phyloP scores from a whole-genome alignment of 2,797 vertebrate species.

The Emydoidea blandingii region DNA sequence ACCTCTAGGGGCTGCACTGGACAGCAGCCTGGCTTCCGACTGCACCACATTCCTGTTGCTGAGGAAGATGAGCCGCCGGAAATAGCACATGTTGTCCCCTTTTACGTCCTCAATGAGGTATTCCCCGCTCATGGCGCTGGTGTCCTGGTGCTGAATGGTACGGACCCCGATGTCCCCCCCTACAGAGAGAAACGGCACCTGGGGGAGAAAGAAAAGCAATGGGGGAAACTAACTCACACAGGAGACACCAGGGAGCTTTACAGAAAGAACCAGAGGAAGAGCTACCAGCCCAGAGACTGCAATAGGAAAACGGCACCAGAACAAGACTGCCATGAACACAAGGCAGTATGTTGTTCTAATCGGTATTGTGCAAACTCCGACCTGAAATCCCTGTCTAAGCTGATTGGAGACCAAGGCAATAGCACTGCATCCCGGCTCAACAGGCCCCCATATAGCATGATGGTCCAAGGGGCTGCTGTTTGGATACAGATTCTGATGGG shows the following conservation, averaged over 20 bases:
- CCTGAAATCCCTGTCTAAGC: background rate
- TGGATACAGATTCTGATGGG: background rate
- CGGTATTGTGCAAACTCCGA: background rate
- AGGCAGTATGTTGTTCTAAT: background rate
- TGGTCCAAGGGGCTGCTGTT: background rate
- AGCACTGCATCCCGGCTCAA: background rate
- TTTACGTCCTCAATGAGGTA: slow-evolving; percentile 93
- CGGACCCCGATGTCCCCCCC: slow-evolving; percentile 94
- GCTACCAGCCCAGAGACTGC: background rate
- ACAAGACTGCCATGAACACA: background rate
- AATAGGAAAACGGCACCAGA: too few species aligned
- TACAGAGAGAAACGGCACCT: slow-evolving; percentile 96
- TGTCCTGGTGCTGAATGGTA: slow-evolving; percentile 83
- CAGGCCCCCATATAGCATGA: background rate
- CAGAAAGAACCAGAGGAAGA: background rate
- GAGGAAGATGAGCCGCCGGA: slow-evolving; percentile 93
- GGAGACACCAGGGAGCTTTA: background rate
- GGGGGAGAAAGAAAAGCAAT: background rate
- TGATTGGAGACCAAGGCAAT: background rate
- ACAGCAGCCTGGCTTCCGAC: slow-evolving; percentile 90
- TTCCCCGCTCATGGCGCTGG: slow-evolving; percentile 90
- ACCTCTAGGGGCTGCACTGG: slow-evolving; percentile 72
- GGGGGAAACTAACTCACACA: background rate
- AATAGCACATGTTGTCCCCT: slow-evolving; percentile 88
- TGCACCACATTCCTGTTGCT: slow-evolving; percentile 92